Base-by-base conservation (phyloP, 2,797 vertebrate genomes). In the Megaceryle alcyon region DNA sequence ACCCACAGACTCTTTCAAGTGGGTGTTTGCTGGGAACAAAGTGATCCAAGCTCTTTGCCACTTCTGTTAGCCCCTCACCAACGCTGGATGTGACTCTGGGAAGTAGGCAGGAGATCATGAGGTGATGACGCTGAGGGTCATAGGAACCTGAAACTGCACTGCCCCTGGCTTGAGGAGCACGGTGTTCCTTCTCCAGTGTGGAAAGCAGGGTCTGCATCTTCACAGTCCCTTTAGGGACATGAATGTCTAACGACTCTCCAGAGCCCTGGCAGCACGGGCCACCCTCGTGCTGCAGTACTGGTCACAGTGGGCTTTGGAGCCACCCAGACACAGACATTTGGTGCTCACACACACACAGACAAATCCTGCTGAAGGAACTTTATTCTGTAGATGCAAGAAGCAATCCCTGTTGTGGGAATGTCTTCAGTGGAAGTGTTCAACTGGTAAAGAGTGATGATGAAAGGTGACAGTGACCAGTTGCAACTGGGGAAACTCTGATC, bases 401-500 rank as follows among this genome's bases (percentile, higher is more conserved):
- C 0, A 1, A 10, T 59, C 59, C 22, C 65, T 23, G 19, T 4
- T 15, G 41, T 5, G 1, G 37, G 23, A 18, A 4, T 13, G 19
- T 23, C 29, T 39, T 39, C 21, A 23, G 72, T 18, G 25, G n/a
- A 46, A 3, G 2, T 37, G 11, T 60, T 48, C 59, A 54, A 39
- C 26, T 10, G 12, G 17, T 13, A 26, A 14, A 37, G 31, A 12
- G 37, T 0, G 6, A 51, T 57, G 44, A 33, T 35, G 57, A 41
- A 35, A 53, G 25, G 29, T 1, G 0, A 23, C 25, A 10, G 43
- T 54, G 31, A 48, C 2, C 2, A 29, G 20, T 9, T 48, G 48
- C 31, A n/a, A 3, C 0, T 12, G 14, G 35, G 33, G 33, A 54
- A 66, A 53, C 22, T 46, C 57, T 57, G 76, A 63, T 37, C 31